Percentiles rank a stretch among this genome's conserved stretches.
phyloP scores from a whole-genome alignment of 2,888 invertebrate genomes.

The Lasioglossum marginatum region DNA sequence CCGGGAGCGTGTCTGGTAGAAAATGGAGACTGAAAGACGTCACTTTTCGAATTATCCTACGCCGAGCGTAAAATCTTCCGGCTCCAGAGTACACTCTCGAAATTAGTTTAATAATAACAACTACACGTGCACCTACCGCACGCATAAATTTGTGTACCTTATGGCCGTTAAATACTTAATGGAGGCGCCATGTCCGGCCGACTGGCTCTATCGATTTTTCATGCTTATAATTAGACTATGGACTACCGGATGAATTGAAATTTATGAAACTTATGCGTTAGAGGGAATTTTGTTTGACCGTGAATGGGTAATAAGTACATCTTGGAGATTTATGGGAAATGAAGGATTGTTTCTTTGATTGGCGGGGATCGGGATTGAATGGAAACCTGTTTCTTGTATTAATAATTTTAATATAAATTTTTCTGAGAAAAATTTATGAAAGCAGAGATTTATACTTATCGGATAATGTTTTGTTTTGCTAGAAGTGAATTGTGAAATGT shows the following conservation, averaged over 20 bases:
- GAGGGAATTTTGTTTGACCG: neutral
- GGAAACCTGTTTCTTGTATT: too few relatives aligned
- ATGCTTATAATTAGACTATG: neutral
- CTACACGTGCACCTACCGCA: neutral
- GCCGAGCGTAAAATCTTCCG: neutral
- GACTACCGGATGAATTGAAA: neutral
- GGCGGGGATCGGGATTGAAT: too few relatives aligned
- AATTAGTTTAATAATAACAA: neutral
- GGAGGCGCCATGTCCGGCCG: neutral
- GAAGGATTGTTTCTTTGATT: too few relatives aligned
- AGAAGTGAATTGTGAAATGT: too few relatives aligned
- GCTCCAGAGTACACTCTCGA: neutral
- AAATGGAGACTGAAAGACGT: conserved; percentile 24
- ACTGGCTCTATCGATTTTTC: neutral
- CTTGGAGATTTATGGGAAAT: neutral
- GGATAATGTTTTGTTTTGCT: neutral
- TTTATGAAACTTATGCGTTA: neutral
- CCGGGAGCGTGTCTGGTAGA: conserved; percentile 36
- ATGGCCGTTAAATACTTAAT: neutral
- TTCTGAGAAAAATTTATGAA: neutral
- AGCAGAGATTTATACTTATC: too few relatives aligned
- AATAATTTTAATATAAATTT: too few relatives aligned
- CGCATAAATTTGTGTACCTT: neutral
- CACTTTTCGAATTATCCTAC: conserved; percentile 43
- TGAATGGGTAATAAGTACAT: neutral